These are phyloP conservation scores for Exocentrus adspersus DNA, from an alignment of 2,888 invertebrate species.

Conservation along the genomic window DNA sequence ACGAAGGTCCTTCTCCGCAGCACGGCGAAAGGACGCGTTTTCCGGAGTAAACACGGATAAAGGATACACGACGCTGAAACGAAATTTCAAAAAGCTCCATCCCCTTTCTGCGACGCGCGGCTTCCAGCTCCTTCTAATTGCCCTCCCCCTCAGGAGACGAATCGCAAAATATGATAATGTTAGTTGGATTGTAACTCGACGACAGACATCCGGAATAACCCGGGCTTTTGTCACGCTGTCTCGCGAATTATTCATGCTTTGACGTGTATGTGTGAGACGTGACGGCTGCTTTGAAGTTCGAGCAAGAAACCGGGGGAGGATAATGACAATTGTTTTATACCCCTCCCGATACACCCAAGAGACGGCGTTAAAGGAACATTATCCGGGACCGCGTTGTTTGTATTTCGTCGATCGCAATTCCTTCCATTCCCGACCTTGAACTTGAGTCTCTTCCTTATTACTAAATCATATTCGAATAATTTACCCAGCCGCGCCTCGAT, in stretches of 20 bases:
- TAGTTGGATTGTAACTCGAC: background rate
- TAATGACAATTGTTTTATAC: no score
- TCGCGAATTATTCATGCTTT: background rate
- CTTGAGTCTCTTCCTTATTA: no score
- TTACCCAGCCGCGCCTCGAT: background rate
- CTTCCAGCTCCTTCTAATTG: background rate
- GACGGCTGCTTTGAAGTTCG: background rate
- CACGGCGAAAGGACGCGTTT: constrained; percentile 25
- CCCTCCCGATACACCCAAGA: no score
- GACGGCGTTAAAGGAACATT: no score
- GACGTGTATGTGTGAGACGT: background rate
- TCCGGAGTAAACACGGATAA: constrained; percentile 29
- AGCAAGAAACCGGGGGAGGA: no score
- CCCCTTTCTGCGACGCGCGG: background rate
- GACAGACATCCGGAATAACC: background rate
- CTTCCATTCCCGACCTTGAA: no score
- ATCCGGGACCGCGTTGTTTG: no score
- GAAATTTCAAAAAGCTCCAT: constrained; percentile 20
- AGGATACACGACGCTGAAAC: constrained; percentile 22
- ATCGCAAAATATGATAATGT: background rate
- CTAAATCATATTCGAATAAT: background rate
- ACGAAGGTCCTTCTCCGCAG: constrained; percentile 34
- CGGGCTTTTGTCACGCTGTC: background rate
- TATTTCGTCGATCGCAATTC: no score
- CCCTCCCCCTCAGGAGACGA: background rate